Evolutionary conservation across 2,113 vertebrate species (phyloP).

Genomic region (Centropus bengalensis): DNA sequence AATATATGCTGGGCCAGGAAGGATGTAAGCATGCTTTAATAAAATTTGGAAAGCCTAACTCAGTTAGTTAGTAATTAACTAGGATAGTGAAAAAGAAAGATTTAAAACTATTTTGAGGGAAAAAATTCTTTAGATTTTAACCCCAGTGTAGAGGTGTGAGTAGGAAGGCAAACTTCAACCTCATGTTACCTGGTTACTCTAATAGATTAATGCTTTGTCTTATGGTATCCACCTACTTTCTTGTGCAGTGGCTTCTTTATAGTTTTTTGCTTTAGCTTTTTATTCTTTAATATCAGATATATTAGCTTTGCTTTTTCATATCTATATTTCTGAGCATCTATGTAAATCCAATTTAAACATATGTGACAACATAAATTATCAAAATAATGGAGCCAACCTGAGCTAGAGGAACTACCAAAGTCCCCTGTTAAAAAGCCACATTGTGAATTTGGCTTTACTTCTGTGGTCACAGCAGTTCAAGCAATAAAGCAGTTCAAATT

Average conservation of each 20-base stretch:
- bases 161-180: conserved; percentile 13
- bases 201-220: rapidly evolving
- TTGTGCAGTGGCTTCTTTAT: background rate
- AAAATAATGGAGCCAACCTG: background rate
- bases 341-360: background rate
- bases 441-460: background rate
- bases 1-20: background rate
- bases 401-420: background rate
- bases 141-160: background rate
- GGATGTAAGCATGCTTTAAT: background rate
- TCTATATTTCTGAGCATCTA: background rate
- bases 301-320: background rate
- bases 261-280: background rate
- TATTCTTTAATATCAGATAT: background rate
- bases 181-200: background rate
- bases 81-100: conserved; percentile 20
- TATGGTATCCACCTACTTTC: background rate
- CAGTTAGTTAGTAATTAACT: background rate
- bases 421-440: background rate
- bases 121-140: conserved; percentile 44
- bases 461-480: background rate
- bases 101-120: conserved; percentile 16
- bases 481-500: background rate
- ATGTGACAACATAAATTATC: background rate
- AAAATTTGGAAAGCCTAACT: background rate